phyloP scores from a whole-genome alignment of 2,888 invertebrate genomes.

The Erebia palarica region DNA sequence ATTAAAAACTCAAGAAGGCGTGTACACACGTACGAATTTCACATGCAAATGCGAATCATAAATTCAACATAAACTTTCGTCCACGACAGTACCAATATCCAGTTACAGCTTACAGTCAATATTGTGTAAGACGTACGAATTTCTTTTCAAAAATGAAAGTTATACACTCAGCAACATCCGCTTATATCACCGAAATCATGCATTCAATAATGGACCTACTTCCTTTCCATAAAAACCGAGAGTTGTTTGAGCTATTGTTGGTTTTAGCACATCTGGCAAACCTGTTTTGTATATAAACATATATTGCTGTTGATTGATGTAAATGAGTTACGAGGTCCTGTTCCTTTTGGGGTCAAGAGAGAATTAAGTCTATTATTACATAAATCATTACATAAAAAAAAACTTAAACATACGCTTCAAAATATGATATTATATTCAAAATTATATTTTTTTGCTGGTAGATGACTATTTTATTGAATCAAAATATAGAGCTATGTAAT shows the following conservation, averaged over 20 bases:
- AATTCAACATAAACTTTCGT: conserved; percentile 36
- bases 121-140: conserved; percentile 46
- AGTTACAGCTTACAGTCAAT: conserved; percentile 37
- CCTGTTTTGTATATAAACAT: conserved; percentile 38
- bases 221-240: conserved; percentile 45
- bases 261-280: conserved; percentile 20
- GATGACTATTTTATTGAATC: background rate
- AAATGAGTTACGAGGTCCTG: conserved; percentile 25
- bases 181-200: conserved; percentile 36
- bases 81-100: conserved; percentile 32
- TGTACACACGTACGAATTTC: conserved; percentile 18
- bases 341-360: conserved; percentile 22
- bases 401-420: background rate
- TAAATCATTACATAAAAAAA: background rate
- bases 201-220: conserved; percentile 43
- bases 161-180: conserved; percentile 37
- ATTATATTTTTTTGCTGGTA: background rate
- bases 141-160: conserved; percentile 50
- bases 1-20: conserved; percentile 1
- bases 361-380: conserved; percentile 16
- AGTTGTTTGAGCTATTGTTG: conserved; percentile 35
- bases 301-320: conserved; percentile 33
- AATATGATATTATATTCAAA: no score
- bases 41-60: conserved; percentile 33
- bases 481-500: background rate